A percentile compares a stretch with the other conserved stretches of the same genome.
These are phyloP conservation scores for Gryllus longicercus DNA, from an alignment of 2,888 invertebrate genomes.

Conservation along the genomic window DNA sequence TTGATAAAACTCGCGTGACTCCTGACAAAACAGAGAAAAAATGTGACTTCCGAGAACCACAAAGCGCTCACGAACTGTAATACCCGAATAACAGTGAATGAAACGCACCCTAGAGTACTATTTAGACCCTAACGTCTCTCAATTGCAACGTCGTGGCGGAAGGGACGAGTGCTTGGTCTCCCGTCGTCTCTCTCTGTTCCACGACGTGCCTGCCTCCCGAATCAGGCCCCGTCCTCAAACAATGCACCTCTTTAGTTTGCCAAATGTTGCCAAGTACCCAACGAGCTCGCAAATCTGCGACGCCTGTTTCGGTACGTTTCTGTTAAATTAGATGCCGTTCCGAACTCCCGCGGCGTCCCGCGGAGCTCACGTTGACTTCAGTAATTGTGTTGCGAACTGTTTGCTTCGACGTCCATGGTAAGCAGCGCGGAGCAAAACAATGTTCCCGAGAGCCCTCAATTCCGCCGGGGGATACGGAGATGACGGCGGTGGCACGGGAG, in stretches of 20 bases:
- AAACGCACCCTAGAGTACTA: too few species aligned
- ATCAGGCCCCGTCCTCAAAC: neutral
- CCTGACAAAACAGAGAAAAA: too few species aligned
- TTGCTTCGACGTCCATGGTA: neutral
- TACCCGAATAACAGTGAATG: too few species aligned
- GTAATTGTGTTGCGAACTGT: conserved; percentile 10
- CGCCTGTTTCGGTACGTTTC: neutral
- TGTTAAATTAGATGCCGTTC: conserved; percentile 2
- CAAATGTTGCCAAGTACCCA: conserved; percentile 17
- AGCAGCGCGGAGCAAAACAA: neutral
- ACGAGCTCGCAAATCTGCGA: conserved; percentile 17
- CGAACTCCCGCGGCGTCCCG: neutral
- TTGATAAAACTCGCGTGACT: too few species aligned
- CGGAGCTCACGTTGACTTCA: neutral
- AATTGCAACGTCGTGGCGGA: neutral
- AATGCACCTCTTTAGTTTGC: conserved; percentile 2
- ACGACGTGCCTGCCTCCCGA: neutral
- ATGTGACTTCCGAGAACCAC: too few species aligned
- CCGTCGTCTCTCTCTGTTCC: neutral
- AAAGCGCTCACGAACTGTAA: too few species aligned
- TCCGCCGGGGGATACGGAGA: neutral
- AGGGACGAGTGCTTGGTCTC: neutral
- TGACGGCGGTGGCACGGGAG: neutral
- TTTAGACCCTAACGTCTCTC: neutral
- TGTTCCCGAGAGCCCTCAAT: conserved; percentile 2